phyloP scores from a whole-genome alignment of 2,797 vertebrate species.

The Halcyon smyrnensis region DNA sequence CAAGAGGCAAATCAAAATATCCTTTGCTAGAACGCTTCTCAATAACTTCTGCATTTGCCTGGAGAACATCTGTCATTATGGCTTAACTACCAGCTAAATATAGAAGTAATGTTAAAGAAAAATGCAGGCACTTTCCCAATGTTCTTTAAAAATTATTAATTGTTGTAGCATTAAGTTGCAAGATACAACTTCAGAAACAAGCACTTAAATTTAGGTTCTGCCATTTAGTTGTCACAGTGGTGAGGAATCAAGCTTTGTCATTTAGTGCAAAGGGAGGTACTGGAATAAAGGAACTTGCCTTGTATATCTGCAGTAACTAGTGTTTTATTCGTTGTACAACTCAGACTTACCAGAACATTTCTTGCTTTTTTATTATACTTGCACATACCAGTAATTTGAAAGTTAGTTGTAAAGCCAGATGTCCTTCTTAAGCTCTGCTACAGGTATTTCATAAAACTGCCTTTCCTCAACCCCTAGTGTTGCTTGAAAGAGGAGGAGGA shows the following conservation, averaged over 20 bases:
- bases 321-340: background rate
- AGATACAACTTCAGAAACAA: background rate
- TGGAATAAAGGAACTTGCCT: background rate
- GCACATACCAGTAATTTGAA: background rate
- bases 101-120: constrained; percentile 82
- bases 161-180: constrained; percentile 73
- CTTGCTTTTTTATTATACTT: background rate
- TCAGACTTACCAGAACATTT: background rate
- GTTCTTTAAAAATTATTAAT: constrained; percentile 60
- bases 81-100: constrained; percentile 85
- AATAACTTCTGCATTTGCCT: constrained; percentile 64
- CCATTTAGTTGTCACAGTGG: background rate
- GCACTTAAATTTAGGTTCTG: background rate
- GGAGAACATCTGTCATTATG: constrained; percentile 81
- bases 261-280: background rate
- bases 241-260: background rate
- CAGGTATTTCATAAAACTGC: background rate
- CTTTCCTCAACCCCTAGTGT: background rate
- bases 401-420: background rate
- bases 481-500: background rate
- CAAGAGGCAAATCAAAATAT: constrained; percentile 99
- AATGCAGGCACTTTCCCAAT: constrained; percentile 71
- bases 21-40: constrained; percentile 81
- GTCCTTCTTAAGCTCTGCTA: background rate
- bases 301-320: background rate